Evolutionary conservation across 1,140 invertebrate genomes (phyloP), one percentile per base, ranked within the genome.

Genomic region (Apis cerana): DNA sequence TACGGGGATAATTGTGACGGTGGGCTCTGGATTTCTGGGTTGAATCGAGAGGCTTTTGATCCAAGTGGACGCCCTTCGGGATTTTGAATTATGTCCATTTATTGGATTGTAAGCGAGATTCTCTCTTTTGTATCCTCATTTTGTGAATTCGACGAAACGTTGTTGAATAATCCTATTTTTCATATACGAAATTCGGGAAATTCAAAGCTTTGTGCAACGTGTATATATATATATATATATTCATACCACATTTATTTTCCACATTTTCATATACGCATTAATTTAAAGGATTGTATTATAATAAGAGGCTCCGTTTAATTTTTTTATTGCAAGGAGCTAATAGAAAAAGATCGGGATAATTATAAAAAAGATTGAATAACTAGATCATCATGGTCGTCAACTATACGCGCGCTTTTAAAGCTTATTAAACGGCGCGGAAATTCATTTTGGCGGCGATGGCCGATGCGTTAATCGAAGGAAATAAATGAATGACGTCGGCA

Each of bases 401-500:
- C 19, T 43, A 50, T 21, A 23, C 43, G 33, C 7, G 33, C 2
- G 54, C 17, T 27, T n/a, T 62, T 43, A 50, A 43, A 61, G 33
- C 19, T 23, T 72, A 19, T 1, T 52, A 43, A 64, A 27, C 10
- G 9, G n/a, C 15, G 33, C 50, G 61, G 43, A 58, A 72, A 71
- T 85, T 54, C 83, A 61, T n/a, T 64, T 61, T 50, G 27, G 17
- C 33, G n/a, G 12, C 8, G 23, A 7, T 17, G 48, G 43, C 33
- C 33, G 50, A 33, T 33, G 61, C 50, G 50, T 21, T 59, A 67
- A 78, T 64, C 56, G 21, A 65, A 64, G 86, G 70, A 85, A 88
- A 88, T 85, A 88, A 88, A 88, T 83, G 76, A 85, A 80, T 74
- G 83, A 88, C 86, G 76, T 78, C 59, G 79, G 64, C 65, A 83